Evolutionary conservation across 2,113 vertebrate species (phyloP), one percentile per base, ranked within the genome.

Genomic region (Sprattus sprattus): DNA sequence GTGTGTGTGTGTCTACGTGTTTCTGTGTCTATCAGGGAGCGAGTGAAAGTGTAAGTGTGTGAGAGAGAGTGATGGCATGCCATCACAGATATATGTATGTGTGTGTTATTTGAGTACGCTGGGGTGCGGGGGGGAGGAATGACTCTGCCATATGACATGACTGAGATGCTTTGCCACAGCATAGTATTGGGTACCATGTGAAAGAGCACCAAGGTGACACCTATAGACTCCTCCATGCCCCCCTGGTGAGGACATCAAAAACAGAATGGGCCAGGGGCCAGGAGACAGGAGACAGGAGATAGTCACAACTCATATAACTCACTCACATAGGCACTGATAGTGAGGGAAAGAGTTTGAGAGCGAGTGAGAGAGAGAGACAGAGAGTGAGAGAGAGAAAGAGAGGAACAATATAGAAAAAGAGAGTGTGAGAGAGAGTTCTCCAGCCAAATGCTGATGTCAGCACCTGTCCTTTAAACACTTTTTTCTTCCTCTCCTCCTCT

Each of bases 401-500:
- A 49, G 47, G 47, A 49, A 49, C 1, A 39, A 39, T 6, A 47
- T 8, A 49, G 47, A 11, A 49, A 49, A 11, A 49, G 47, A 49
- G 47, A 49, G 47, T 9, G 47, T 11, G 47, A 11, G 47, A 18
- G 52, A 57, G 15, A 20, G 16, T 4, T 20, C 52, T 20, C 18
- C 5, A 5, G 57, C 57, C 20, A 64, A 9, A n/a, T 20, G 20
- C 57, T 64, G 9, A 8, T 64, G 20, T 57, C 52, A 57, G 52
- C 83, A 84, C 83, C 64, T 78, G 83, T 20, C 32, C 82, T 44
- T 22, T 22, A n/a, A n/a, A n/a, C n/a, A n/a, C n/a, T 46, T 20
- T 50, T 44, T 60, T 84, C 25, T 57, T 44, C 25, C 15, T 44
- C 82, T 44, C 22, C 20, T 25, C 6, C 57, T 22, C 4, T 57